phyloP scores from a whole-genome alignment of 2,888 invertebrate species.

The Phymatocera aterrima region DNA sequence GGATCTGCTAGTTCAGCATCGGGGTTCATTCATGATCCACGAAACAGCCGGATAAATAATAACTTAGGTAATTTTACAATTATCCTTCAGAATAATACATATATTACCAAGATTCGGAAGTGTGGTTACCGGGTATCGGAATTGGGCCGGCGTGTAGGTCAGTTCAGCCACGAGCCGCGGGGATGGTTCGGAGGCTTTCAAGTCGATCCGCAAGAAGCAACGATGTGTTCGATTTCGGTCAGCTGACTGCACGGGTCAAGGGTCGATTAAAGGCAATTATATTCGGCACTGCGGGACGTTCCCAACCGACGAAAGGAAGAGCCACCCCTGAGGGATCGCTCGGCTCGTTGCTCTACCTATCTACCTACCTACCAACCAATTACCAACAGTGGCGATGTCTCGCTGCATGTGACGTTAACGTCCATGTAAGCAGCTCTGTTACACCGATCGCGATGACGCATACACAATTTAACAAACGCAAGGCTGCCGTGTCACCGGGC shows the following conservation, averaged over 20 bases:
- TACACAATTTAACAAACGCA: constrained; percentile 33
- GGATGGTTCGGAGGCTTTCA: not conserved
- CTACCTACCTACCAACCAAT: too few species aligned
- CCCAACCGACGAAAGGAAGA: not conserved
- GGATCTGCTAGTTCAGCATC: not conserved
- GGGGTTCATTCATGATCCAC: not conserved
- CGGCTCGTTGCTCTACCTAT: not conserved
- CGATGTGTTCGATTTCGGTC: constrained; percentile 5
- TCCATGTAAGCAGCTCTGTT: constrained; percentile 20
- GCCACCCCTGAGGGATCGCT: not conserved
- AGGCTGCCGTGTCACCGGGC: constrained; percentile 17
- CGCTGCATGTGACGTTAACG: constrained; percentile 26
- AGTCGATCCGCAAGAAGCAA: too few species aligned
- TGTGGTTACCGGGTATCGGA: not conserved
- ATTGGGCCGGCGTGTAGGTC: constrained; percentile 13
- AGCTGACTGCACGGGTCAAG: not conserved
- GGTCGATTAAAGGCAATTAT: constrained; percentile 17
- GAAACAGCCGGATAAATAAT: not conserved
- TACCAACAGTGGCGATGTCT: constrained; percentile 26
- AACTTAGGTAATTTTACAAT: not conserved
- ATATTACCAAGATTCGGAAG: not conserved
- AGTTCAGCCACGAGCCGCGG: not conserved
- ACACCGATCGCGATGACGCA: constrained; percentile 23
- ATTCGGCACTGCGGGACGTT: not conserved
- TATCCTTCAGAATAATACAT: not conserved